These are phyloP conservation scores for Calypte anna DNA, from an alignment of 2,113 vertebrate species.

Conservation along the genomic window DNA sequence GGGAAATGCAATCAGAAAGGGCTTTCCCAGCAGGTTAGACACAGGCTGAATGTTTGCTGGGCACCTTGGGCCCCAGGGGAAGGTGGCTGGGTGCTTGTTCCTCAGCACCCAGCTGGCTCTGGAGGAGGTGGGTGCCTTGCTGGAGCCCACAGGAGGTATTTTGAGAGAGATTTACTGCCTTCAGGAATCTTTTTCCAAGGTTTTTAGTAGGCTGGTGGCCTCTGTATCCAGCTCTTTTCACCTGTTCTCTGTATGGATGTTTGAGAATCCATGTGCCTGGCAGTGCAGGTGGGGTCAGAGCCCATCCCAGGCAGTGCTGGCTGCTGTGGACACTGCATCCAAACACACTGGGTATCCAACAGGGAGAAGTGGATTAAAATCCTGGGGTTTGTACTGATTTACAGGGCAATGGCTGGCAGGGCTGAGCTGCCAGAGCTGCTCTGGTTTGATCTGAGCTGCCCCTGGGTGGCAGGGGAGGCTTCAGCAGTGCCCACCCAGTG, in stretches of 20 bases:
- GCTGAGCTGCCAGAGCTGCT: neutral
- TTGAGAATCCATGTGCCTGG: fast-evolving
- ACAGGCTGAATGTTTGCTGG: neutral
- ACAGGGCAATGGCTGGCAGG: neutral
- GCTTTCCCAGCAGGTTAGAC: neutral
- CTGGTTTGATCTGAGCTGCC: fast-evolving
- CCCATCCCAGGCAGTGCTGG: neutral
- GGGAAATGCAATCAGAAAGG: neutral
- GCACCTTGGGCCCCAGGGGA: fast-evolving
- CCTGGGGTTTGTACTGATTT: neutral
- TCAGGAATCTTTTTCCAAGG: neutral
- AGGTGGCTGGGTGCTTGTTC: neutral
- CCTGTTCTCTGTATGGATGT: fast-evolving
- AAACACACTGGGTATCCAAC: fast-evolving
- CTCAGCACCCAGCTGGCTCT: neutral
- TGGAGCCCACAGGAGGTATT: neutral
- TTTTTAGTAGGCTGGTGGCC: neutral
- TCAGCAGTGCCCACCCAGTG: neutral
- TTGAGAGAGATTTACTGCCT: neutral
- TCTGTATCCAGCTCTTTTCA: neutral
- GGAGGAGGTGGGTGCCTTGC: neutral
- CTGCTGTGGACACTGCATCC: neutral
- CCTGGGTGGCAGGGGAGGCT: neutral
- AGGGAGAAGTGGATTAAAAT: neutral
- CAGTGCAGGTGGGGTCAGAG: neutral